phyloP scores from a whole-genome alignment of 2,888 invertebrate genomes.

The Lepidochrysops patricia region DNA sequence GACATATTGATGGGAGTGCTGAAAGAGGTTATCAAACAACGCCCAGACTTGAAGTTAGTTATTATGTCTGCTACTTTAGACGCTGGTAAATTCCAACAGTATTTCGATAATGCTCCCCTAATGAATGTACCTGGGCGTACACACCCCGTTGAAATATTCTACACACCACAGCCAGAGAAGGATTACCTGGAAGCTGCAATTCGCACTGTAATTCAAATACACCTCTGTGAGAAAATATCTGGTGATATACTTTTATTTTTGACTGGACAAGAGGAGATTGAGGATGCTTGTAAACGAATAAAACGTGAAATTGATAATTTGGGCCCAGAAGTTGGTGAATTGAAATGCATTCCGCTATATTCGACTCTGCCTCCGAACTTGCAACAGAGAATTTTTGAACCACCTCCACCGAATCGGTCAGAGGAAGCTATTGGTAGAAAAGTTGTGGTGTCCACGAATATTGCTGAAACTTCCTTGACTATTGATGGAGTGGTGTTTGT shows the following conservation, averaged over 20 bases:
- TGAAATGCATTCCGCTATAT: conserved; percentile 98
- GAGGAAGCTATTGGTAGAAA: conserved; percentile 93
- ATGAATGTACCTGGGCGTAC: conserved; percentile 94
- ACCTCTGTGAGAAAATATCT: conserved; percentile 93
- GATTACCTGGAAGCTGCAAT: conserved; percentile 99
- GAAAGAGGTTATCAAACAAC: conserved; percentile 96
- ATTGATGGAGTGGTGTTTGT: conserved; percentile 99
- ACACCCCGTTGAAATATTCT: conserved; percentile 85
- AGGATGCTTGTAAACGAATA: conserved; percentile 98
- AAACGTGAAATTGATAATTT: conserved; percentile 95
- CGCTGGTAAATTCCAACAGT: conserved; percentile 99
- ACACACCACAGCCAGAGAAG: conserved; percentile 97
- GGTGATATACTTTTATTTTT: conserved; percentile 96
- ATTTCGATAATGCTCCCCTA: conserved; percentile 98
- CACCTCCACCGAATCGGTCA: conserved; percentile 92
- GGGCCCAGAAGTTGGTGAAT: conserved; percentile 96
- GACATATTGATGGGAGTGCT: conserved; percentile 99
- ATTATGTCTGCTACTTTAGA: conserved; percentile 99
- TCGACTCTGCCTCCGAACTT: conserved; percentile 97
- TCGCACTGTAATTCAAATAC: conserved; percentile 94
- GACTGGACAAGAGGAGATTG: conserved; percentile 91
- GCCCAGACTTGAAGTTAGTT: conserved; percentile 94
- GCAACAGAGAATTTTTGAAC: conserved; percentile 97
- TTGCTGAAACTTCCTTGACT: conserved; percentile 98
- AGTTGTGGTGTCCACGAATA: conserved; percentile 98